Evolutionary conservation across 2,113 vertebrate genomes (phyloP).

Genomic region (Solea senegalensis): DNA sequence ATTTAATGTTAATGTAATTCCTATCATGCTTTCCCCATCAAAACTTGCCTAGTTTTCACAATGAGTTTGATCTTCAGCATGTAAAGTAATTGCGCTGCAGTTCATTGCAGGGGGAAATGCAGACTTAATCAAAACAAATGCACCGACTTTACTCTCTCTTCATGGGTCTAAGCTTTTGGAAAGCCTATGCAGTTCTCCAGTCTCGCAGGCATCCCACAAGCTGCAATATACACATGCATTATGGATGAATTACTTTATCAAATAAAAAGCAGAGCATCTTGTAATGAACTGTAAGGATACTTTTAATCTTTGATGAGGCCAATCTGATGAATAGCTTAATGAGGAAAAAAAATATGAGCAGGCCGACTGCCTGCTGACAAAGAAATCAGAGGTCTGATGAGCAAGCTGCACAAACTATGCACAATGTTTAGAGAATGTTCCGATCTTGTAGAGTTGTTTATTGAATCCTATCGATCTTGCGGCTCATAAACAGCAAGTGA

Average conservation of each 20-base stretch:
- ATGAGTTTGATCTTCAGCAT: slow-evolving; percentile 52
- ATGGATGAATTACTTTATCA: slow-evolving; percentile 79
- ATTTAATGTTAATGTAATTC: slow-evolving; percentile 49
- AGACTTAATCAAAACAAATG: slow-evolving; percentile 71
- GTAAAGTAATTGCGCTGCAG: slow-evolving; percentile 56
- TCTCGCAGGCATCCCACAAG: slow-evolving; percentile 60
- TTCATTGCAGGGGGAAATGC: slow-evolving; percentile 51
- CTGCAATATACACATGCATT: slow-evolving; percentile 72
- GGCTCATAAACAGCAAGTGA: slow-evolving; percentile 21
- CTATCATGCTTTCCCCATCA: slow-evolving; percentile 50
- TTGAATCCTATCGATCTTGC: slow-evolving; percentile 42
- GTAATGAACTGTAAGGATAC: slow-evolving; percentile 72
- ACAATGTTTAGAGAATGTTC: slow-evolving; percentile 28
- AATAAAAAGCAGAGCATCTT: slow-evolving; percentile 74
- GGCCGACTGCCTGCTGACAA: slow-evolving; percentile 59
- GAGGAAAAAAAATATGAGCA: slow-evolving; percentile 41
- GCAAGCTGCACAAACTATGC: slow-evolving; percentile 7
- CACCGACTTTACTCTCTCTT: slow-evolving; percentile 25
- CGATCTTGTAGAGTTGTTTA: slow-evolving; percentile 31
- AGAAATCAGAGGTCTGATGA: slow-evolving; percentile 41
- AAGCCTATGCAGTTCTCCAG: slow-evolving; percentile 19
- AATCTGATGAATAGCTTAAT: slow-evolving; percentile 73
- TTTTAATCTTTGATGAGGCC: slow-evolving; percentile 78
- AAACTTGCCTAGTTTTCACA: slow-evolving; percentile 20
- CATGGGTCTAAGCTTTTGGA: slow-evolving; percentile 18